Evolutionary conservation across 2,113 vertebrate genomes (phyloP), one percentile per base, ranked within the genome.

Genomic region (Martes martes): DNA sequence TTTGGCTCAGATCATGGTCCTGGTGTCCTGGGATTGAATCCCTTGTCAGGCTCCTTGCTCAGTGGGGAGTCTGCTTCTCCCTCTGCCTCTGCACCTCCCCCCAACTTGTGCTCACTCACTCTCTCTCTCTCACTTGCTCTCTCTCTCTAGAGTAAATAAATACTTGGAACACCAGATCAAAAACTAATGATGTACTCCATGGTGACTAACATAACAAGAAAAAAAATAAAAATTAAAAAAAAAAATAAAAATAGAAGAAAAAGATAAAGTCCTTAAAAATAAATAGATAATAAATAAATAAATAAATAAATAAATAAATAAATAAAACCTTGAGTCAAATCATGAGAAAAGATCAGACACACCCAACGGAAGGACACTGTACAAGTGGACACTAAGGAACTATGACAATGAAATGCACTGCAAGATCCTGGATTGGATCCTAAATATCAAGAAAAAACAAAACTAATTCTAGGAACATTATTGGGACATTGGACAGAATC

Each of bases 331-430:
- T 57, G 78, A 79, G 11, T 63, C 11, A 42, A 57, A 19, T 84
- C 13, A 19, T 18, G 16, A 84, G 26, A 11, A 65, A 71, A 63
- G 73, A 47, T 19, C 14, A 59, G 18, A 69, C 11, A 45, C 36
- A 73, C 4, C 1, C 3, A 42, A 19, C 0, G 15, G 36, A 82
- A 33, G 19, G 24, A 11, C 1, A 3, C 18, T 82, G 4, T 69
- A 33, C 24, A 61, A 61, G 57, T 39, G 39, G 33, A 81, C n/a
- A 42, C 4, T 13, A 11, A 52, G 59, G 21, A 39, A 11, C 7
- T 14, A 69, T 16, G 36, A 63, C 39, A 36, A 2, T 18, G 21
- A 26, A 74, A 55, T 59, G n/a, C 18, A 16, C 10, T 63, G 4
- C 6, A 15, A 47, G 6, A 55, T 21, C 21, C 26, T 26, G 15